Conservation (phyloP, 1,140 invertebrate genomes). For the Parapsyche elsis region DNA sequence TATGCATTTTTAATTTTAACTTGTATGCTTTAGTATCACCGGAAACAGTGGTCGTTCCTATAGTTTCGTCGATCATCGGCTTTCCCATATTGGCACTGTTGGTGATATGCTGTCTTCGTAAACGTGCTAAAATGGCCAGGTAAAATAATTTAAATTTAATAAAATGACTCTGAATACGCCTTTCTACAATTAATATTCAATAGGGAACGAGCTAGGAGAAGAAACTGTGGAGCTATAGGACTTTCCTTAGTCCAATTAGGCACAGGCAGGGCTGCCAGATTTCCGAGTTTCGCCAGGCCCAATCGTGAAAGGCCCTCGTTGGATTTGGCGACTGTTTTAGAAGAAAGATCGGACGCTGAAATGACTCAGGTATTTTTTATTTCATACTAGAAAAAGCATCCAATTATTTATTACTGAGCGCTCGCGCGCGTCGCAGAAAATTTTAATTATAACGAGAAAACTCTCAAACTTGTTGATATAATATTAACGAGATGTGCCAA, state of each 20-base stretch:
- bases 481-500: not conserved
- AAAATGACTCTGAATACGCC: not conserved
- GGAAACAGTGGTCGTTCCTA: conserved; percentile 88
- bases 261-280: conserved; percentile 73
- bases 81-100: conserved; percentile 86
- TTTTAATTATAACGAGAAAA: conserved; percentile 1
- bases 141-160: conserved; percentile 35
- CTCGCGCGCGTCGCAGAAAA: not conserved
- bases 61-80: conserved; percentile 88
- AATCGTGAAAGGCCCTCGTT: conserved; percentile 76
- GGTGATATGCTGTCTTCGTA: conserved; percentile 86
- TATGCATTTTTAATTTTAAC: conserved; percentile 30
- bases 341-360: conserved; percentile 81
- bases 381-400: not conserved
- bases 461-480: not conserved
- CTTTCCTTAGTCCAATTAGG: conserved; percentile 83
- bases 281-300: conserved; percentile 75
- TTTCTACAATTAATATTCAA: not conserved
- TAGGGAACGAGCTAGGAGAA: conserved; percentile 78
- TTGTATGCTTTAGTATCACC: conserved; percentile 76
- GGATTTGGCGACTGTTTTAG: conserved; percentile 83
- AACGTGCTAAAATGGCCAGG: conserved; percentile 82
- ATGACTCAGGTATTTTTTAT: conserved; percentile 66
- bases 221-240: conserved; percentile 81
- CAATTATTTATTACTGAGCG: not conserved